A percentile compares a stretch with the other conserved stretches of the same genome.
Evolutionary conservation across 2,113 vertebrate species (phyloP).

Genomic region (Rhinolophus sinicus): DNA sequence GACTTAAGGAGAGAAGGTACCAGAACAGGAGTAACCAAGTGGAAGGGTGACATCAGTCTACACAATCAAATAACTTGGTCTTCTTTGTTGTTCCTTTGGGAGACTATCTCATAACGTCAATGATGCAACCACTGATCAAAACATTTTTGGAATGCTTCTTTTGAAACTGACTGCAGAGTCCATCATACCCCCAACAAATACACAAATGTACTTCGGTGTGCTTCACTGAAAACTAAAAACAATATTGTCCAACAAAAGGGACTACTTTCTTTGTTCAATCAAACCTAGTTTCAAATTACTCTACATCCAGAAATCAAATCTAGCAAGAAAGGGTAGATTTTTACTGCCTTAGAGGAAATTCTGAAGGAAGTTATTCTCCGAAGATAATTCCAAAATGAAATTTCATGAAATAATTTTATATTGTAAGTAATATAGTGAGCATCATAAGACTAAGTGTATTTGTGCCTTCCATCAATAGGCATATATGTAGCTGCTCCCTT

Average conservation of each 20-base stretch:
- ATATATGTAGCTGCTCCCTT: not conserved
- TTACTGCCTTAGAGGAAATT: not conserved
- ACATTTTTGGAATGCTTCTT: not conserved
- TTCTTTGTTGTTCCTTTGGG: not conserved
- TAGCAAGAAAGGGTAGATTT: not conserved
- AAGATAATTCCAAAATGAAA: slow-evolving; percentile 5
- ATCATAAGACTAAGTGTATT: not conserved
- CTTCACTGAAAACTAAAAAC: slow-evolving; percentile 33
- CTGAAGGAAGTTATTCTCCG: not conserved
- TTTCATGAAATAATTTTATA: slow-evolving; percentile 26
- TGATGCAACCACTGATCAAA: not conserved
- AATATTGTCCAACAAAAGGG: not conserved
- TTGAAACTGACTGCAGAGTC: not conserved
- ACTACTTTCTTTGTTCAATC: not conserved
- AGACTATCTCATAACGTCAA: not conserved
- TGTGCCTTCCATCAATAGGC: not conserved
- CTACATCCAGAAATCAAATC: not conserved
- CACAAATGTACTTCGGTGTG: not conserved
- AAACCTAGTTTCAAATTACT: not conserved
- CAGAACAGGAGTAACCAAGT: not conserved
- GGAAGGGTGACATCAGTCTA: not conserved
- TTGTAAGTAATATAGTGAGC: not conserved
- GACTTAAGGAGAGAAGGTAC: not conserved
- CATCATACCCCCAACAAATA: not conserved
- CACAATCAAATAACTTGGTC: not conserved